Evolutionary conservation across 2,113 vertebrate species (phyloP).

Genomic region (Phoenicopterus ruber): DNA sequence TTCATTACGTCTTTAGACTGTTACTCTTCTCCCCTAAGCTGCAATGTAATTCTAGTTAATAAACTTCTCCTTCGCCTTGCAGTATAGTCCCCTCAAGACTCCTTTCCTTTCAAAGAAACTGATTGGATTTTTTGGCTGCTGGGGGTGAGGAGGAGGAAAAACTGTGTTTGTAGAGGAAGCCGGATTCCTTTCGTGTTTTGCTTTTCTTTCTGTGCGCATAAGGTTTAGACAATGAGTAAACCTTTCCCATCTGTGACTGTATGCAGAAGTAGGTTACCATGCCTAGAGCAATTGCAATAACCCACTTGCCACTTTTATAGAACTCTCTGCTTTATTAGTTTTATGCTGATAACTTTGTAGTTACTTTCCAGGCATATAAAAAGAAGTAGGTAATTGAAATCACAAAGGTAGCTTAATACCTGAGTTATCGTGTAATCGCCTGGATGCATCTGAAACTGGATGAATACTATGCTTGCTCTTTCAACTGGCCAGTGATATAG

Average conservation of each 20-base stretch:
- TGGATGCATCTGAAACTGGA: background rate
- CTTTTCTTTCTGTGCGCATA: background rate
- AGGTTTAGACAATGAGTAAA: background rate
- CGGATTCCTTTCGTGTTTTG: background rate
- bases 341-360: slow-evolving; percentile 1
- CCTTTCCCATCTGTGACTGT: background rate
- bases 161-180: background rate
- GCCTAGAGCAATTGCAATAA: background rate
- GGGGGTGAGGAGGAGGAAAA: background rate
- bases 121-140: background rate
- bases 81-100: background rate
- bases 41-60: background rate
- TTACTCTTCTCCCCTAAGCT: background rate
- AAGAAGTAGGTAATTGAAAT: slow-evolving; percentile 32
- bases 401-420: background rate
- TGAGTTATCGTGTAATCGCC: background rate
- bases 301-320: background rate
- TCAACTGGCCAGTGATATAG: background rate
- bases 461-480: background rate
- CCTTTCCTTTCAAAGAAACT: background rate
- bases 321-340: slow-evolving; percentile 25
- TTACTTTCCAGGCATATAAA: background rate
- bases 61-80: background rate
- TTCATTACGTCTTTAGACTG: background rate
- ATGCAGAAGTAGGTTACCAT: slow-evolving; percentile 40